These are phyloP conservation scores for Alectura lathami DNA, from an alignment of 2,113 vertebrate genomes.

Conservation along the genomic window DNA sequence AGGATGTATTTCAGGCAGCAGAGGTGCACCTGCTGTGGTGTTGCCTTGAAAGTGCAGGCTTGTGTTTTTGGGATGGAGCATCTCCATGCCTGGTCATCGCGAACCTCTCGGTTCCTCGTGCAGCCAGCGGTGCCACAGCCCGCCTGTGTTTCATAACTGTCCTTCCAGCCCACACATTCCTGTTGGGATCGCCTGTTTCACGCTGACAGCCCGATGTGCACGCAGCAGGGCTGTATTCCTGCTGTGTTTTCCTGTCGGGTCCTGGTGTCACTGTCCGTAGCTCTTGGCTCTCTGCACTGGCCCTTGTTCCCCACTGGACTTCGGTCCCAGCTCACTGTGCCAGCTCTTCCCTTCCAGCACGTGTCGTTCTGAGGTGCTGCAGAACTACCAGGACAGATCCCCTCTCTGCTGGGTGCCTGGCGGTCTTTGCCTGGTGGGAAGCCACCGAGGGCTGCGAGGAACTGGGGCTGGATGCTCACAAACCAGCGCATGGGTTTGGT, in stretches of 20 bases:
- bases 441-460: no score
- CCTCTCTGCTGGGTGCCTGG: rapidly evolving
- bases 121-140: background rate
- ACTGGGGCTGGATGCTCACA: background rate
- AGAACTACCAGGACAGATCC: no score
- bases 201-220: background rate
- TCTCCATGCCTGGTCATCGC: no score
- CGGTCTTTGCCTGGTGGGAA: background rate
- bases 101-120: background rate
- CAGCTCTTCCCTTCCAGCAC: background rate
- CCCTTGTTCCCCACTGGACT: background rate
- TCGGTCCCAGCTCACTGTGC: background rate
- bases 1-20: no score
- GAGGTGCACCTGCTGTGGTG: background rate
- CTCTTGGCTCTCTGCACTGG: background rate
- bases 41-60: background rate
- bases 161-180: background rate
- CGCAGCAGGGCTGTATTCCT: background rate
- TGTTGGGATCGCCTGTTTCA: background rate
- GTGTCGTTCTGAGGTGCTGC: rapidly evolving
- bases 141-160: background rate
- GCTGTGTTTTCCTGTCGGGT: background rate
- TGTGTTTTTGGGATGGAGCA: background rate
- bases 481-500: no score
- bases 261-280: background rate